Conservation (phyloP, 2,888 invertebrate species). For the Mesoligia furuncula region DNA sequence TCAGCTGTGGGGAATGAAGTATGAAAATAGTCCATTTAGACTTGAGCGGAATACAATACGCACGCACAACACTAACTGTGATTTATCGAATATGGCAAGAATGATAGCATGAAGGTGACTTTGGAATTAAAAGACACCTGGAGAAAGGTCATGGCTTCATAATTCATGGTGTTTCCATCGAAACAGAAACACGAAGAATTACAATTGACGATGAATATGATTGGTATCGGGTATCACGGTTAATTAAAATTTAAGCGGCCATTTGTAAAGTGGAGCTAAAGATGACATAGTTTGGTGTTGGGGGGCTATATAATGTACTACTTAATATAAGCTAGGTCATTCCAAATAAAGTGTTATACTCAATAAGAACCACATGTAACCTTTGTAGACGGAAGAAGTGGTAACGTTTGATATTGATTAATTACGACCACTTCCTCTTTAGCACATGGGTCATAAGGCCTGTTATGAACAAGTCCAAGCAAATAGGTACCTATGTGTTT, state of each 20-base stretch:
- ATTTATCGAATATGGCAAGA: constrained; percentile 45
- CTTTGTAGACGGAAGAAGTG: constrained; percentile 35
- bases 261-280: constrained; percentile 6
- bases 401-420: constrained; percentile 35
- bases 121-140: constrained; percentile 50
- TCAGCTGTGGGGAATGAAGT: constrained; percentile 22
- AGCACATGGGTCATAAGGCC: constrained; percentile 24
- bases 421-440: constrained; percentile 46
- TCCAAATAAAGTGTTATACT: neutral
- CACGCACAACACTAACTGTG: constrained; percentile 46
- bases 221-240: neutral
- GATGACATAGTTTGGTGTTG: neutral
- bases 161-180: constrained; percentile 33
- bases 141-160: constrained; percentile 42
- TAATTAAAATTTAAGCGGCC: neutral
- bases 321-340: neutral
- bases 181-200: constrained; percentile 19
- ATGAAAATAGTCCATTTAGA: constrained; percentile 35
- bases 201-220: constrained; percentile 3
- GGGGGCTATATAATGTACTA: neutral
- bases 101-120: constrained; percentile 50
- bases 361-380: neutral
- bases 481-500: constrained; percentile 3
- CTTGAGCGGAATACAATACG: constrained; percentile 30
- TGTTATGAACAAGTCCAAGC: constrained; percentile 22